Evolutionary conservation across 2,113 vertebrate genomes (phyloP).

Genomic region (Triplophysa siluroides): DNA sequence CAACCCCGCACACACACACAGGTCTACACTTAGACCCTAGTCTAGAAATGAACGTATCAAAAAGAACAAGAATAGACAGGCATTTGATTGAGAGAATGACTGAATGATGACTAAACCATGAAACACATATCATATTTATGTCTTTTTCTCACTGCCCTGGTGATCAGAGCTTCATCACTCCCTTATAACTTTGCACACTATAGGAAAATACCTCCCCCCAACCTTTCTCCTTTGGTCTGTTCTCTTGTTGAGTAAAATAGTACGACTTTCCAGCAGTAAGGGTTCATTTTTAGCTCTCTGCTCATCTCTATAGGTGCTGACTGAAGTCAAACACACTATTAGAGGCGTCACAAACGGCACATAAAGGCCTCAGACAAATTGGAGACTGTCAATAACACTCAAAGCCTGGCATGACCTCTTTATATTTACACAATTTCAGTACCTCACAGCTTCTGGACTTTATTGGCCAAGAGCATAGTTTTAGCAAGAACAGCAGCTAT

Average conservation of each 20-base stretch:
- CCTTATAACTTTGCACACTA: constrained; percentile 8
- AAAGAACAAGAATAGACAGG: neutral
- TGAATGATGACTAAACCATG: neutral
- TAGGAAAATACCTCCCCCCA: neutral
- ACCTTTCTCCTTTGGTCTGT: neutral
- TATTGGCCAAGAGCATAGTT: neutral
- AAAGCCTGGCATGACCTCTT: constrained; percentile 9
- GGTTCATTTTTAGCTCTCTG: constrained; percentile 9
- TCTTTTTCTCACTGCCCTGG: neutral
- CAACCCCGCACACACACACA: neutral
- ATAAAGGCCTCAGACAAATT: constrained; percentile 9
- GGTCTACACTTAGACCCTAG: neutral
- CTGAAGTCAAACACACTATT: constrained; percentile 34
- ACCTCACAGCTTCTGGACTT: neutral
- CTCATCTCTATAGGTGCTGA: neutral
- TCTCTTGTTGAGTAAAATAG: neutral
- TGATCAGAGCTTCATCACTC: neutral
- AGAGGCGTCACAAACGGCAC: neutral
- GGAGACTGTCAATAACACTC: neutral
- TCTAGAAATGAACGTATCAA: neutral
- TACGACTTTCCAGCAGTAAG: constrained; percentile 33
- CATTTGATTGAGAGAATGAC: neutral
- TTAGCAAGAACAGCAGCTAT: neutral
- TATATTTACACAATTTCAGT: neutral
- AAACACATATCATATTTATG: neutral